A percentile compares a stretch with the other conserved stretches of the same genome.
These are phyloP conservation scores for Bubo scandiacus DNA, from an alignment of 2,113 vertebrate species.

Conservation along the genomic window DNA sequence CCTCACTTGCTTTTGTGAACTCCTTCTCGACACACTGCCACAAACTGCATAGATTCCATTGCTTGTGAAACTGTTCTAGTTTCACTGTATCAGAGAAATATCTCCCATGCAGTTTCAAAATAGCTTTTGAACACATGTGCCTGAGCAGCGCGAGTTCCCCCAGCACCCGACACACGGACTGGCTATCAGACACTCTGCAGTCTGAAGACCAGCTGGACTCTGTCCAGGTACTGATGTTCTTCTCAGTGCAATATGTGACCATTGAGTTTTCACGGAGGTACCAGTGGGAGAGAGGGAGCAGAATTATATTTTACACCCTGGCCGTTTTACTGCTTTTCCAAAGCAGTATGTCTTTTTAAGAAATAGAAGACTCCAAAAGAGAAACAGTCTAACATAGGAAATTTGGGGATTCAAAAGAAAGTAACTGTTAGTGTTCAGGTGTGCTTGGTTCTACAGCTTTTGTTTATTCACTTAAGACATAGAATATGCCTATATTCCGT, in stretches of 20 bases:
- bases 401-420: neutral
- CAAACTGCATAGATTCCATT: neutral
- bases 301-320: neutral
- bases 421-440: neutral
- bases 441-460: neutral
- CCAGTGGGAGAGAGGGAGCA: neutral
- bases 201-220: too few species aligned
- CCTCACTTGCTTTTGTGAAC: neutral
- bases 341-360: neutral
- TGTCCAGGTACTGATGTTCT: neutral
- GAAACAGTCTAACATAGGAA: neutral
- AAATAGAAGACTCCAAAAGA: neutral
- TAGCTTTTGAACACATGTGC: neutral
- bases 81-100: neutral
- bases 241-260: neutral
- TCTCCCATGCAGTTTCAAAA: neutral
- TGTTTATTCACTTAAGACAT: neutral
- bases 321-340: neutral
- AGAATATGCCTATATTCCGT: neutral
- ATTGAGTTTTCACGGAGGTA: neutral
- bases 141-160: neutral
- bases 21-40: neutral
- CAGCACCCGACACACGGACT: neutral
- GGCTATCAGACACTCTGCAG: neutral
- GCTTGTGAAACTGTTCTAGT: neutral